These are phyloP conservation scores for Picus viridis DNA, from an alignment of 2,797 vertebrate genomes.

Conservation along the genomic window DNA sequence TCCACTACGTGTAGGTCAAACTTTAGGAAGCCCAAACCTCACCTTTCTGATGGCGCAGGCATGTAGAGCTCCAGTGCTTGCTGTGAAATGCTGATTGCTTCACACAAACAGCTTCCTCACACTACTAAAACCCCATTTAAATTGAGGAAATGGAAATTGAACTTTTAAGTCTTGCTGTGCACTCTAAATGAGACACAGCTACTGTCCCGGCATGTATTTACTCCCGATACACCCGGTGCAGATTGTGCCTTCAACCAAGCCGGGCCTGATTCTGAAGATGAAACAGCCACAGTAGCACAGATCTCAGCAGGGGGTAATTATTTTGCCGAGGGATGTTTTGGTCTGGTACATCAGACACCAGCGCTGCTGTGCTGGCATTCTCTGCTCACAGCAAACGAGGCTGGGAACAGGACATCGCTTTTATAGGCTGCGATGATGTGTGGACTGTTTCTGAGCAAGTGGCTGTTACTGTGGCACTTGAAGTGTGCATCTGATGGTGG, in stretches of 20 bases:
- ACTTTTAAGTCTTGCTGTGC: background rate
- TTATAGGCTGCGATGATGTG: background rate
- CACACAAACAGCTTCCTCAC: background rate
- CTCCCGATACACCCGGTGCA: too few relatives aligned
- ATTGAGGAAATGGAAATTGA: rapidly evolving
- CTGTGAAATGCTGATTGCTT: background rate
- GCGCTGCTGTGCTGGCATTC: background rate
- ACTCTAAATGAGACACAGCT: background rate
- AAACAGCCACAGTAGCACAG: background rate
- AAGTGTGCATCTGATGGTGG: background rate
- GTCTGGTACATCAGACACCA: background rate
- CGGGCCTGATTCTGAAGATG: background rate
- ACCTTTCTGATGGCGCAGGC: background rate
- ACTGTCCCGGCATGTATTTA: rapidly evolving
- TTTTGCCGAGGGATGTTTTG: background rate
- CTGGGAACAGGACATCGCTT: background rate
- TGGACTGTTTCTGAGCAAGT: background rate
- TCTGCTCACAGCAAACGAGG: background rate
- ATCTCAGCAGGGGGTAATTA: background rate
- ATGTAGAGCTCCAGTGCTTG: background rate
- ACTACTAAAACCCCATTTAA: background rate
- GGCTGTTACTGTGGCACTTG: background rate
- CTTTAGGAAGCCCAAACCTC: background rate
- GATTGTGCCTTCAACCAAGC: background rate
- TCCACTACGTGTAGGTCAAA: rapidly evolving